Evolutionary conservation across 1,140 invertebrate genomes (phyloP), one percentile per base, ranked within the genome.

Genomic region (Condylostylus longicornis): DNA sequence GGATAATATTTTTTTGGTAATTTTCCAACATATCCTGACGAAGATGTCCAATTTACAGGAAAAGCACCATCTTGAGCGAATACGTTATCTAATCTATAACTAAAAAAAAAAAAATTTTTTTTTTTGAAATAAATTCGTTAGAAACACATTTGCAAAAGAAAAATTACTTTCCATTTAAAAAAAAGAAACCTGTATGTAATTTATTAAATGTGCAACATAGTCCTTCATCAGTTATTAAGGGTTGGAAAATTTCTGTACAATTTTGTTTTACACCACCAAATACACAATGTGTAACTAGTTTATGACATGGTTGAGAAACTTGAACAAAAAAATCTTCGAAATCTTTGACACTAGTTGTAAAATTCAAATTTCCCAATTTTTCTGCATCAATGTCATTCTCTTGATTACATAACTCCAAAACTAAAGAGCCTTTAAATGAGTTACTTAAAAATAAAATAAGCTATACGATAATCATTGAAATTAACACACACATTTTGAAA

Each of bases 131-230:
- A 69, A 62, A 79, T 74, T 74, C 68, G 7, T 8, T 25, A 25
- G 23, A 8, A 25, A 7, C 23, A 25, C 23, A 25, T 25, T 25
- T 25, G n/a, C n/a, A 25, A 8, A n/a, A 13, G 15, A 31, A n/a
- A n/a, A n/a, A n/a, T n/a, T n/a, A n/a, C n/a, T n/a, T n/a, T n/a
- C n/a, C n/a, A n/a, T n/a, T n/a, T n/a, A n/a, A n/a, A n/a, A n/a
- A n/a, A n/a, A n/a, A n/a, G 32, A 66, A 71, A 30, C 75, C 65
- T 9, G 69, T 61, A 33, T 78, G 72, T 2, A 83, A 66, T 40
- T 73, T 70, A 52, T 86, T 86, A 45, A 86, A 85, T 7, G 78
- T 75, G 57, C 82, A 86, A 52, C 82, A 86, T 0, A 82, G 66
- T 1, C 82, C 82, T 53, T 84, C 81, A 42, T 86, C 81, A 0